Percentiles rank a stretch among this genome's conserved stretches.
Evolutionary conservation across 2,888 invertebrate genomes (phyloP).

Genomic region (Hirtodrosophila confusa): DNA sequence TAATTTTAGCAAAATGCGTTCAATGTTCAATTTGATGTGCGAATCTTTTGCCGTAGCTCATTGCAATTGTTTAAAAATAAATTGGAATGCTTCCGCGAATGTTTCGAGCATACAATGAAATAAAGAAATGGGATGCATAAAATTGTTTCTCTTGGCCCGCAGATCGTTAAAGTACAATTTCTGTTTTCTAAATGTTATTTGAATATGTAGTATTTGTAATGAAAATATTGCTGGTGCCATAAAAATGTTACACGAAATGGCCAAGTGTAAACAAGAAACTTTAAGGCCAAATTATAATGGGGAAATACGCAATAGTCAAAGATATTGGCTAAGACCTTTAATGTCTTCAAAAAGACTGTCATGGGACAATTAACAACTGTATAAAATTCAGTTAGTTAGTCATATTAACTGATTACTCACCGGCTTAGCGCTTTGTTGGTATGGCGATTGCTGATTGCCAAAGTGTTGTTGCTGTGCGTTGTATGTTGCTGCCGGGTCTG

Average conservation of each 20-base stretch:
- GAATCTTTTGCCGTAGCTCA: slow-evolving; percentile 23
- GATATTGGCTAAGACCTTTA: too few relatives aligned
- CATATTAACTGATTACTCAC: slow-evolving; percentile 51
- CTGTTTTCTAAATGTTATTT: slow-evolving; percentile 3
- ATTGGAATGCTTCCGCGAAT: slow-evolving; percentile 52
- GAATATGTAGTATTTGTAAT: slow-evolving; percentile 2
- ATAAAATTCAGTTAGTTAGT: too few relatives aligned
- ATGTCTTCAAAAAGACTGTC: too few relatives aligned
- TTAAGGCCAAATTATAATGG: slow-evolving; percentile 25
- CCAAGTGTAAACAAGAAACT: slow-evolving; percentile 34
- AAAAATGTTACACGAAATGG: not conserved
- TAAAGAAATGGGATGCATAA: slow-evolving; percentile 9
- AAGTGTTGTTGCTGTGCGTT: slow-evolving; percentile 74
- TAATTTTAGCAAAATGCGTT: slow-evolving; percentile 60
- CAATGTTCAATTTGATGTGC: slow-evolving; percentile 54
- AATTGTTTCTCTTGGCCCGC: slow-evolving; percentile 8
- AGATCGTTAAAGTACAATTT: slow-evolving; percentile 1
- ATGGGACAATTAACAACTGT: too few relatives aligned
- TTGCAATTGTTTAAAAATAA: slow-evolving; percentile 58
- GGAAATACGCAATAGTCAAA: slow-evolving; percentile 1
- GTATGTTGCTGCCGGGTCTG: slow-evolving; percentile 71
- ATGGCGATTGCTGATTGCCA: slow-evolving; percentile 59
- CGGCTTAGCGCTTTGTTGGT: slow-evolving; percentile 76
- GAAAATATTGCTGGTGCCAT: not conserved
- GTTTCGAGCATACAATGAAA: slow-evolving; percentile 9